A percentile compares a stretch with the other conserved stretches of the same genome.
phyloP scores from a whole-genome alignment of 2,888 invertebrate genomes.

The Ectemnius lituratus region DNA sequence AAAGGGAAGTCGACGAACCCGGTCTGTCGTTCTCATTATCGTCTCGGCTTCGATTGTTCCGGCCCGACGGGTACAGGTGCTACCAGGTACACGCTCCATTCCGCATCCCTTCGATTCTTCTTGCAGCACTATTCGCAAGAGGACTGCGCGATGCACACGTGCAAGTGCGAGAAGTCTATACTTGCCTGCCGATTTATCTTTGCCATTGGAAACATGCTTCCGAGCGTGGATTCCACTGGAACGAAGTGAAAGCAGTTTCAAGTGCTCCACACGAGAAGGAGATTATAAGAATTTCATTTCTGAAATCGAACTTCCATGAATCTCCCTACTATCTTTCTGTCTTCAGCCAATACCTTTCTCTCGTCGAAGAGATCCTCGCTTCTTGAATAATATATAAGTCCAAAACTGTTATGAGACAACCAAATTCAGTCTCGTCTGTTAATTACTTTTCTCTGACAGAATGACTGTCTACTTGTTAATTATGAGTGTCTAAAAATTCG shows the following conservation, averaged over 20 bases:
- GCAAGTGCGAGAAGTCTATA: not conserved
- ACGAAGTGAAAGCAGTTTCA: not conserved
- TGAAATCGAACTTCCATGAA: not conserved
- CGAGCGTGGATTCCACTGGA: not conserved
- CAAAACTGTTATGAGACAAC: no score
- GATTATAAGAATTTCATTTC: not conserved
- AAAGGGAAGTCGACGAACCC: constrained; percentile 58
- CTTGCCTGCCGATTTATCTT: constrained; percentile 13
- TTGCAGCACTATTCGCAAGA: constrained; percentile 23
- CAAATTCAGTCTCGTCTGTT: no score
- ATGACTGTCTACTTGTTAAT: no score
- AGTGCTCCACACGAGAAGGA: not conserved
- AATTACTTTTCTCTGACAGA: no score
- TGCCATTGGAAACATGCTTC: not conserved
- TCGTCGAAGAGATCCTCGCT: no score
- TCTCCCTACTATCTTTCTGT: not conserved
- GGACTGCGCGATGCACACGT: constrained; percentile 5
- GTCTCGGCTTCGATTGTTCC: constrained; percentile 68
- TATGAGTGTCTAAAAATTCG: no score
- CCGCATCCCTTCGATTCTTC: constrained; percentile 54
- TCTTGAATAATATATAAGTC: no score
- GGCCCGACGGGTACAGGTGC: constrained; percentile 60
- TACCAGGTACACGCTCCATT: constrained; percentile 62
- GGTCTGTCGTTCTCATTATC: constrained; percentile 65
- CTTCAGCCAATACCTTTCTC: no score